Percentiles rank a stretch among this genome's conserved stretches.
Evolutionary conservation across 2,888 invertebrate genomes (phyloP).

Genomic region (Drosophila diplacantha): DNA sequence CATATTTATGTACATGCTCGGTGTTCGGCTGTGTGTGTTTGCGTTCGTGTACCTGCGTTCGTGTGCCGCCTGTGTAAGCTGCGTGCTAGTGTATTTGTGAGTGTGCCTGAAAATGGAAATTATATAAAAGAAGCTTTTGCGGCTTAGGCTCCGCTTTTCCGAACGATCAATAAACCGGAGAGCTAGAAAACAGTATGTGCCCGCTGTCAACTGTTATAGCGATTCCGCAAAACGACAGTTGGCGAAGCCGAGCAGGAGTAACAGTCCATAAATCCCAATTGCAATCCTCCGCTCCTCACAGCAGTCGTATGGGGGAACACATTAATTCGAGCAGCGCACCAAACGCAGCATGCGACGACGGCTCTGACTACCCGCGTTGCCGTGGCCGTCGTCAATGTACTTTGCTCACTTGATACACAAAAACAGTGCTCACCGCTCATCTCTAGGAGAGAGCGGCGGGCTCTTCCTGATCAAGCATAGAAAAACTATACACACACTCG

Average conservation of each 20-base stretch:
- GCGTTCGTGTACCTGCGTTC: constrained; percentile 33
- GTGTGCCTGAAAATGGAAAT: constrained; percentile 66
- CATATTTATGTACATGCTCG: constrained; percentile 47
- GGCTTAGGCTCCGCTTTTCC: constrained; percentile 43
- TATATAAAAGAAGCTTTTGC: constrained; percentile 61
- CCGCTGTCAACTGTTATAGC: constrained; percentile 1
- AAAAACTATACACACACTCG: constrained; percentile 34
- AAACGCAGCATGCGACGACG: constrained; percentile 40
- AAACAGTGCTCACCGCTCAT: constrained; percentile 41
- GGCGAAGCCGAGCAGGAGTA: background rate
- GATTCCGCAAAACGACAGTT: constrained; percentile 13
- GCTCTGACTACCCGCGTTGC: constrained; percentile 26
- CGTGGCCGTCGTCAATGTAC: constrained; percentile 27
- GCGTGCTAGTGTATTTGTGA: constrained; percentile 39
- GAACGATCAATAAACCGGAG: constrained; percentile 29
- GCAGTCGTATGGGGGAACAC: constrained; percentile 6
- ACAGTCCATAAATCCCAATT: constrained; percentile 17
- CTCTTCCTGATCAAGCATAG: constrained; percentile 58
- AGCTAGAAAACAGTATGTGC: constrained; percentile 24
- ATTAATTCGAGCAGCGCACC: constrained; percentile 16
- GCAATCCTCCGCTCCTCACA: constrained; percentile 8
- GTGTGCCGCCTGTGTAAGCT: constrained; percentile 39
- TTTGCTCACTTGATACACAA: constrained; percentile 47
- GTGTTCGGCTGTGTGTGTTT: constrained; percentile 42
- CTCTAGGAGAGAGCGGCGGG: constrained; percentile 38